Percentiles rank a stretch among this genome's conserved stretches.
Conservation (phyloP, 2,888 invertebrate genomes). For the Lathronympha strigana region DNA sequence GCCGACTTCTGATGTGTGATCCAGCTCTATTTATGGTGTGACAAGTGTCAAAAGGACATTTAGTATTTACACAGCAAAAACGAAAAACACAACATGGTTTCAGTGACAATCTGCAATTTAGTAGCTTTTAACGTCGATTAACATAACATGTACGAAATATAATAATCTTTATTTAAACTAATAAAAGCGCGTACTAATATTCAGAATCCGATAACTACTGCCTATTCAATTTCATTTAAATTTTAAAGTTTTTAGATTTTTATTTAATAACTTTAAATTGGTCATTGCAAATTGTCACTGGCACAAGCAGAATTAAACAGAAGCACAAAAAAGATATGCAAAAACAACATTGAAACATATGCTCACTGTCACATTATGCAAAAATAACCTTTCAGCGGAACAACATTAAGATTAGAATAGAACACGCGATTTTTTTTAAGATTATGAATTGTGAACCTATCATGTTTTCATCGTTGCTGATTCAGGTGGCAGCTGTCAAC, state of each 20-base stretch:
- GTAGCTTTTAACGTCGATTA: not conserved
- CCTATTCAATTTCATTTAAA: too few relatives aligned
- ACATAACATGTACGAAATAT: not conserved
- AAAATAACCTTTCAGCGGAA: slow-evolving; percentile 30
- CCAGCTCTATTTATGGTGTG: slow-evolving; percentile 81
- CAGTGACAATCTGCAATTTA: slow-evolving; percentile 57
- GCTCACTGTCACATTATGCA: slow-evolving; percentile 36
- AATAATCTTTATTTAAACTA: not conserved
- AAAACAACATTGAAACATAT: slow-evolving; percentile 43
- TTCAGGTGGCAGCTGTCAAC: not conserved
- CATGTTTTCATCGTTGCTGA: slow-evolving; percentile 8
- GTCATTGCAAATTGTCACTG: slow-evolving; percentile 47
- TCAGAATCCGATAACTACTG: too few relatives aligned
- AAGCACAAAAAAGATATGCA: slow-evolving; percentile 47
- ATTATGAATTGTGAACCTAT: not conserved
- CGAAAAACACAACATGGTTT: slow-evolving; percentile 64
- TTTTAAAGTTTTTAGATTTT: too few relatives aligned
- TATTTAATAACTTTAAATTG: not conserved
- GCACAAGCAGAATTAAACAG: slow-evolving; percentile 48
- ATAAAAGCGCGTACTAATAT: too few relatives aligned
- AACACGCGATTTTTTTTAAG: not conserved
- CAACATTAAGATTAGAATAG: slow-evolving; percentile 16
- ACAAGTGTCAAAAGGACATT: slow-evolving; percentile 75
- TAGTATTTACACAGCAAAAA: slow-evolving; percentile 82
- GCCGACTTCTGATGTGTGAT: slow-evolving; percentile 82